phyloP scores from a whole-genome alignment of 2,113 vertebrate genomes.

The Numenius arquata region DNA sequence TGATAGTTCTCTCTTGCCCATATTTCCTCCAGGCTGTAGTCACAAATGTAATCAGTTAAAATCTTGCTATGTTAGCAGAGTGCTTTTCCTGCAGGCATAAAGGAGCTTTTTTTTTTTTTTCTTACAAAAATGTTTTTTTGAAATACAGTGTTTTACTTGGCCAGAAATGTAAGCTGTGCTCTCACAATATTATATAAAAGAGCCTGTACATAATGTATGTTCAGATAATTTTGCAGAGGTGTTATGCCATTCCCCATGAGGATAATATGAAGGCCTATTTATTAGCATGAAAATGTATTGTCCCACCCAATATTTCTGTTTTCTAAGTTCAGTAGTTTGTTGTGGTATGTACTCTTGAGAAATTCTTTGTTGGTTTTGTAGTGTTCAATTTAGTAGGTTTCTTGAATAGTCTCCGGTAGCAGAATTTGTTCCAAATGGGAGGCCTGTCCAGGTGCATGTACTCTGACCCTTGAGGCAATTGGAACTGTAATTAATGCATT shows the following conservation, averaged over 20 bases:
- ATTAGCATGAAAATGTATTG: not conserved
- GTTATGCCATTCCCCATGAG: not conserved
- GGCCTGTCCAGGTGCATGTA: not conserved
- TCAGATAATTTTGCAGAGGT: not conserved
- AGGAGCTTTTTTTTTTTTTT: not conserved
- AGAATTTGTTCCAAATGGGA: not conserved
- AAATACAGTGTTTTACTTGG: not conserved
- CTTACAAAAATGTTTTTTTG: not conserved
- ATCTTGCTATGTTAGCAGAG: not conserved
- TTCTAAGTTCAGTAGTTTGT: not conserved
- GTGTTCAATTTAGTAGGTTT: not conserved
- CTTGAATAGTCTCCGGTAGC: not conserved
- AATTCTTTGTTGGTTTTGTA: not conserved
- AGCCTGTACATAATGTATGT: not conserved
- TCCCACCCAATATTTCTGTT: not conserved
- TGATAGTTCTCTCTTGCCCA: not conserved
- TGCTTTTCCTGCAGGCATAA: not conserved
- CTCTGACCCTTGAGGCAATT: not conserved
- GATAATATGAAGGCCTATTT: not conserved
- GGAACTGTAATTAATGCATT: not conserved
- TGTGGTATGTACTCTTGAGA: not conserved
- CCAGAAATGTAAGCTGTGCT: not conserved
- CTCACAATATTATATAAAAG: not conserved
- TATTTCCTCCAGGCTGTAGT: not conserved
- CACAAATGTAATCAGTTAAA: not conserved